Percentiles rank a stretch among this genome's conserved stretches.
These are phyloP conservation scores for Cairina moschata DNA, from an alignment of 2,113 vertebrate genomes.

Conservation along the genomic window DNA sequence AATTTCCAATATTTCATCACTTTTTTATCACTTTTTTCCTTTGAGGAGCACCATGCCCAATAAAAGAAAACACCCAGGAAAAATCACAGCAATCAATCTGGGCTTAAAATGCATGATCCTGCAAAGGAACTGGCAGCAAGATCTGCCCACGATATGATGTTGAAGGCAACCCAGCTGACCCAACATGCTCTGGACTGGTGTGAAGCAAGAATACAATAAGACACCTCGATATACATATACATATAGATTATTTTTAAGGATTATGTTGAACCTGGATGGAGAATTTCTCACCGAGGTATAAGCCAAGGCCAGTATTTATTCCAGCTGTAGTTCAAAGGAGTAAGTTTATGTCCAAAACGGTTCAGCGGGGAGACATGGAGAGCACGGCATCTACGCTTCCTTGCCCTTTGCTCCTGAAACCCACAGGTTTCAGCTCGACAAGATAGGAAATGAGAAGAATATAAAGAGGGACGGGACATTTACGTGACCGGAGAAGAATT, in stretches of 20 bases:
- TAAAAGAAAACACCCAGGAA: not conserved
- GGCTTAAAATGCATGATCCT: not conserved
- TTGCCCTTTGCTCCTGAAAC: not conserved
- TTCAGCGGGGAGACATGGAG: too few relatives aligned
- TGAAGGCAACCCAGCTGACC: not conserved
- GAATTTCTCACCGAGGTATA: accelerated
- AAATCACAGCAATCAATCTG: not conserved
- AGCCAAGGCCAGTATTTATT: not conserved
- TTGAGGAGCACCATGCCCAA: not conserved
- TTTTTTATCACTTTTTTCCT: not conserved
- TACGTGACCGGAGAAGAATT: too few relatives aligned
- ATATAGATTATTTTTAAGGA: not conserved
- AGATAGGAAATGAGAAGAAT: not conserved
- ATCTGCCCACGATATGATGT: accelerated
- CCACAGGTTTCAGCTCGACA: not conserved
- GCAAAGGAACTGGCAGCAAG: not conserved
- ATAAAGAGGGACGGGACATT: not conserved
- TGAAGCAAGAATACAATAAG: not conserved
- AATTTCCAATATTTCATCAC: not conserved
- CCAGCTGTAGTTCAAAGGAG: not conserved
- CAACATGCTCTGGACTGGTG: not conserved
- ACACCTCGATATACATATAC: too few relatives aligned
- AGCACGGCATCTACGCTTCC: too few relatives aligned
- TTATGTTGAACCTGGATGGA: accelerated
- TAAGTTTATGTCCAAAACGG: not conserved